Base-by-base conservation (phyloP, 1,140 invertebrate species). In the Wiebesia pumilae region DNA sequence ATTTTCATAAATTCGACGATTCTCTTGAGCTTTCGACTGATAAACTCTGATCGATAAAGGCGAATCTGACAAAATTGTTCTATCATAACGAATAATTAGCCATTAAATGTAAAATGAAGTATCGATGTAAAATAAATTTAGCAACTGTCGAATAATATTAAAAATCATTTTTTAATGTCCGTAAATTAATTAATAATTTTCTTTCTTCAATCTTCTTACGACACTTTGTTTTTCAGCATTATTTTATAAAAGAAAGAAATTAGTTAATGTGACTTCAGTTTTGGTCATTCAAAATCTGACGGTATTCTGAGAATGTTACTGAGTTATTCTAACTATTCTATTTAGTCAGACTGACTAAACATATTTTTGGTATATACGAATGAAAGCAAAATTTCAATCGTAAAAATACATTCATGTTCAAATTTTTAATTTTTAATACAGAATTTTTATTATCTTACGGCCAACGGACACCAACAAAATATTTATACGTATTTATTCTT, bases 291-390 rank as follows among this genome's bases (percentile, higher is more conserved):
- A 51, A 62, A 40, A 65, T 65, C 33, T 65, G 9, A 51, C 9
- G 12, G 35, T 81, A 3, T 81, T 65, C 24, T 81, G 12, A 38
- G 43, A 82, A 69, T 21, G 81, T 43, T 33, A 14, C 3, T 40
- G 38, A 69, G 38, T 47, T 71, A 82, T 69, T 71, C 43, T 51
- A 40, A 47, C 38, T 47, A 73, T 54, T 73, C 43, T 83, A 38
- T 73, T 83, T 19, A 38, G 43, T 54, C 33, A 21, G 30, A 73
- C 81, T 83, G 69, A 83, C 81, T 75, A 83, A 83, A 83, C 81
- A 83, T 38, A 83, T 83, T 83, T 83, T 83, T 33, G 24, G 51
- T 58, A 73, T n/a, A 73, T 75, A 73, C 30, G 21, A 35, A 27
- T 75, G 47, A 58, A 83, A 83, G 81, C 47, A 58, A 73, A 83